Evolutionary conservation across 2,113 vertebrate genomes (phyloP), one percentile per base, ranked within the genome.

Genomic region (Dasyornis broadbenti): DNA sequence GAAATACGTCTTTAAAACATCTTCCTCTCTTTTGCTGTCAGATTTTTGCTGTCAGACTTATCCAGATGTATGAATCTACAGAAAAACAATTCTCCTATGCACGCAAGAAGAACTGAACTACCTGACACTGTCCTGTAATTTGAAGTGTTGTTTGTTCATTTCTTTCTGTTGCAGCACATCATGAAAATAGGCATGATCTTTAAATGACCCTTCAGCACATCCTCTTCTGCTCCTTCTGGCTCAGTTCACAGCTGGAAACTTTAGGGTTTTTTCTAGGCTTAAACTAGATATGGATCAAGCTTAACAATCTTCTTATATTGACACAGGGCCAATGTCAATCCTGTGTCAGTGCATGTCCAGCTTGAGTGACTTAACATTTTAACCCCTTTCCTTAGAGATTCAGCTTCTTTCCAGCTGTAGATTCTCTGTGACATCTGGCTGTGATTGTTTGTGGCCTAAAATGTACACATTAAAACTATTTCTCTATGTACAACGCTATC

Each of bases 271-370:
- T n/a, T 31, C 10, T 22, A 52, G 39, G 19, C 15, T 70, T 72
- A 63, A 75, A 35, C 28, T 42, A 17, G 21, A 17, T 15, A 17
- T 89, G 20, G 6, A 56, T 72, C 28, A 79, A 66, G 20, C 2
- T 82, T 57, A 64, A n/a, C 5, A n/a, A 24, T 21, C 20, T 40
- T 71, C 9, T 53, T 59, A 19, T 13, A 49, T 13, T 0, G 1
- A 35, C 28, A 35, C 11, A 18, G 9, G 9, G 27, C 5, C 0
- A 0, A 72, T 11, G 22, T 31, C 15, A 60, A 2, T 60, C 49
- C 39, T 71, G 21, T n/a, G 22, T 71, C 7, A 53, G 15, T 47
- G 45, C 10, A 56, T 19, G 22, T 45, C 23, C 24, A 79, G 1
- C 35, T 37, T 82, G 18, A 71, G n/a, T 37, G 84, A 75, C 22